These are phyloP conservation scores for Patiria pectinifera DNA, from an alignment of 53 echinoderm and acorn worm genomes.

Conservation along the genomic window DNA sequence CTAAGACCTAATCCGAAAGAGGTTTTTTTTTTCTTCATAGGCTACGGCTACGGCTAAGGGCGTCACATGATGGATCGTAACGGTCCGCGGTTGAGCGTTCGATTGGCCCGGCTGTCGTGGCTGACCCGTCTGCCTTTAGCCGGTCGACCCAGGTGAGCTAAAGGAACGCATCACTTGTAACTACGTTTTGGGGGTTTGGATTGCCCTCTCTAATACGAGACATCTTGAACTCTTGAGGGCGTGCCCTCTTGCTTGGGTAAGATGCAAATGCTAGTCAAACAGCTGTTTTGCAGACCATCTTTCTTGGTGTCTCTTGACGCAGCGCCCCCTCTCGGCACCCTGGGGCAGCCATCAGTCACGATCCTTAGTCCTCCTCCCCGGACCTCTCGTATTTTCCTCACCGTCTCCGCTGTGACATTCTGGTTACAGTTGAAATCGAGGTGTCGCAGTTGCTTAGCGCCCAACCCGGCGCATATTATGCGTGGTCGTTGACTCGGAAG, in stretches of 20 bases:
- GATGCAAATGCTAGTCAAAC: neutral
- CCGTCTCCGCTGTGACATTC: slow-evolving; percentile 57
- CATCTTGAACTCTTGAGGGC: neutral
- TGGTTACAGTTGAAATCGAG: slow-evolving; percentile 72
- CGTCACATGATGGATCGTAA: too few species aligned
- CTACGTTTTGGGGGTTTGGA: neutral
- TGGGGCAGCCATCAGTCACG: slow-evolving; percentile 64
- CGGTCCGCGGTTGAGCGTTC: too few species aligned
- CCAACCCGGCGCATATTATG: slow-evolving; percentile 61
- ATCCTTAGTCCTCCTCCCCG: slow-evolving; percentile 38
- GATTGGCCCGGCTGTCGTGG: too few species aligned
- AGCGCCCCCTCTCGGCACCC: slow-evolving; percentile 46
- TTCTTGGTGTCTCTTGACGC: neutral
- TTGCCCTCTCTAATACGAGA: neutral
- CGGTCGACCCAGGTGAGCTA: too few species aligned
- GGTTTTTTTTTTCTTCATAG: too few species aligned
- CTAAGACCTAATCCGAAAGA: too few species aligned
- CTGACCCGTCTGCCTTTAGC: too few species aligned
- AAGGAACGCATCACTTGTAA: too few species aligned
- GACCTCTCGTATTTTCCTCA: slow-evolving; percentile 21
- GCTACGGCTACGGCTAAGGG: too few species aligned
- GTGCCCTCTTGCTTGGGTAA: neutral
- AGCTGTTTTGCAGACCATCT: slow-evolving; percentile 51
- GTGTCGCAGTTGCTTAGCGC: slow-evolving; percentile 38
- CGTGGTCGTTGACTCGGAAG: slow-evolving; percentile 64